Evolutionary conservation across 2,113 vertebrate species (phyloP).

Genomic region (Proterorhinus semilunaris): DNA sequence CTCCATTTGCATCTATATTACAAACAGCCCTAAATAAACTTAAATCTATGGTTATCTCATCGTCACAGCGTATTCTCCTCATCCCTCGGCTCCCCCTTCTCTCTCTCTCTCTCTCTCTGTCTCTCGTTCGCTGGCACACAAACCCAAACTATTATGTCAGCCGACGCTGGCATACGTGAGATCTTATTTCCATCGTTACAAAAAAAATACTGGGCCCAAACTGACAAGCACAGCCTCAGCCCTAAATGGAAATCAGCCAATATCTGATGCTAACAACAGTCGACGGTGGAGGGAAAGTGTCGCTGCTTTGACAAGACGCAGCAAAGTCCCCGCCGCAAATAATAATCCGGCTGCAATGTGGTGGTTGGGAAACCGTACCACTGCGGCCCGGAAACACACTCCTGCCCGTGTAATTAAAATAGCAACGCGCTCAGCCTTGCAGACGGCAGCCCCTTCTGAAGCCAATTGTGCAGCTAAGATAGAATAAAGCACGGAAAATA

Average conservation of each 20-base stretch:
- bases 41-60: conserved; percentile 5
- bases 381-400: conserved; percentile 40
- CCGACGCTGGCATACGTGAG: conserved; percentile 72
- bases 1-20: too few species aligned
- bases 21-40: neutral
- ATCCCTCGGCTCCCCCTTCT: conserved; percentile 9
- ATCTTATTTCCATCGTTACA: conserved; percentile 78
- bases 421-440: conserved; percentile 53
- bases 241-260: conserved; percentile 79
- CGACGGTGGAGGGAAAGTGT: conserved; percentile 63
- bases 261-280: conserved; percentile 79
- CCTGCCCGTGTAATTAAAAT: conserved; percentile 67
- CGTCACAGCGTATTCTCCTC: conserved; percentile 11
- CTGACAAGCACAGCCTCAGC: conserved; percentile 79
- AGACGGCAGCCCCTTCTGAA: conserved; percentile 63
- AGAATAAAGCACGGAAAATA: conserved; percentile 55
- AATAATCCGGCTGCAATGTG: conserved; percentile 56
- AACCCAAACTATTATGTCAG: conserved; percentile 77
- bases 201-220: conserved; percentile 72
- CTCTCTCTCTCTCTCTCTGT: too few species aligned
- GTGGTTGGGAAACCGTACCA: conserved; percentile 55
- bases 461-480: conserved; percentile 54
- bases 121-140: conserved; percentile 8
- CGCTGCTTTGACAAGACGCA: conserved; percentile 68
- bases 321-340: conserved; percentile 65